Evolutionary conservation across 2,113 vertebrate genomes (phyloP).

Genomic region (Malurus elegans): DNA sequence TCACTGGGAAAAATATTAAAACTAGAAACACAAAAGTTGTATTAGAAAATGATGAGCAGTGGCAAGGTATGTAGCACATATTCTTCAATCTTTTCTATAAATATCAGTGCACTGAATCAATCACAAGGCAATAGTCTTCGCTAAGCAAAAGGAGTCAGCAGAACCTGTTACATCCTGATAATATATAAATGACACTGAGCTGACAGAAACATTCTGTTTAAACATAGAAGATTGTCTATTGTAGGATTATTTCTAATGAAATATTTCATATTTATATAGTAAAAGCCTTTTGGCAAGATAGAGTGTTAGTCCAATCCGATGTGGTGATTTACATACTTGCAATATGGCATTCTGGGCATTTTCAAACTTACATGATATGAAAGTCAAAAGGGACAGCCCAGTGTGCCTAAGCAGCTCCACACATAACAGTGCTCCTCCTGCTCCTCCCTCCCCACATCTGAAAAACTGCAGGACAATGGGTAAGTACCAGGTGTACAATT

Average conservation of each 20-base stretch:
- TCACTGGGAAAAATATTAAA: neutral
- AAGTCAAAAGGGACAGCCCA: neutral
- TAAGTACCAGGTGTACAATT: neutral
- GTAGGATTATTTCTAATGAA: neutral
- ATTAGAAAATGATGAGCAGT: neutral
- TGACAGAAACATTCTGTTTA: neutral
- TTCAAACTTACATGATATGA: neutral
- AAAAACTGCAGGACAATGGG: neutral
- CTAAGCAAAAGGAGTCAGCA: neutral
- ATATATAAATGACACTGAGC: neutral
- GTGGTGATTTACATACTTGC: neutral
- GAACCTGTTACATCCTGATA: neutral
- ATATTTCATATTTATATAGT: neutral
- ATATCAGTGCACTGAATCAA: neutral
- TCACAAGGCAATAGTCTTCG: neutral
- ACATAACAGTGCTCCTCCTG: neutral
- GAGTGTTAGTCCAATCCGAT: neutral
- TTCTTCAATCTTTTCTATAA: neutral
- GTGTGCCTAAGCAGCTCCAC: neutral
- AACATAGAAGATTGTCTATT: neutral
- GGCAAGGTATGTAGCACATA: neutral
- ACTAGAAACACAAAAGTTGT: neutral
- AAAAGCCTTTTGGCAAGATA: neutral
- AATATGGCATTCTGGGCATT: neutral
- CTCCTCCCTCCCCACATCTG: accelerated